Evolutionary conservation across 2,888 invertebrate species (phyloP).

Genomic region (Helleia helle): DNA sequence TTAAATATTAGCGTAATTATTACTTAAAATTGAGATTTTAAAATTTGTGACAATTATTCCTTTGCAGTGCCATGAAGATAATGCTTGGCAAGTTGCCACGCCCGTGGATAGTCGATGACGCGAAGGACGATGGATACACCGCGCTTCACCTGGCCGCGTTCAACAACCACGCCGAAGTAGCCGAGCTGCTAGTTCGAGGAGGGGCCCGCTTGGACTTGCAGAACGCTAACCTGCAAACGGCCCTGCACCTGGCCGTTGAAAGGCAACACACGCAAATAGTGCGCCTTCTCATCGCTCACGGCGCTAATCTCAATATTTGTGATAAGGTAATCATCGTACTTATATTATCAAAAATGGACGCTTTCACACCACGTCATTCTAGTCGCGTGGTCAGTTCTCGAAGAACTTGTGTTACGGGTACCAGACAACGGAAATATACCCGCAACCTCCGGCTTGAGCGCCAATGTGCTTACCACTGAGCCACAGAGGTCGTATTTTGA

Average conservation of each 20-base stretch:
- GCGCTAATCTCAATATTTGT: slow-evolving; percentile 94
- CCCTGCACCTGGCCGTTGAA: slow-evolving; percentile 95
- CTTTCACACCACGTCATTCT: no score
- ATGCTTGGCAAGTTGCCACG: slow-evolving; percentile 93
- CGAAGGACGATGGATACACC: slow-evolving; percentile 98
- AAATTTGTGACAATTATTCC: no score
- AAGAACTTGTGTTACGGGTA: no score
- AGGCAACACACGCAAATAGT: slow-evolving; percentile 98
- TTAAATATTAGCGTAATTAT: no score
- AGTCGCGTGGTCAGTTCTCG: no score
- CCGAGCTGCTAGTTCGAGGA: slow-evolving; percentile 90
- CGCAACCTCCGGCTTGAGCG: no score
- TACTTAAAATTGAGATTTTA: no score
- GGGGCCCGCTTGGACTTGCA: slow-evolving; percentile 96
- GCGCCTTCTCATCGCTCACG: slow-evolving; percentile 91
- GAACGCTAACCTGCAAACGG: slow-evolving; percentile 95
- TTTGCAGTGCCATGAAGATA: slow-evolving; percentile 94
- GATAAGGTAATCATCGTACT: slow-evolving; percentile 84
- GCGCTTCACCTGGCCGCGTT: slow-evolving; percentile 96
- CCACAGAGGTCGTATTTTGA: no score
- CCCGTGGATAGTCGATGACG: slow-evolving; percentile 98
- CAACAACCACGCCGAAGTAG: slow-evolving; percentile 97
- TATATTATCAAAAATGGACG: no score
- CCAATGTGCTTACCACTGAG: no score
- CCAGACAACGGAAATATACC: no score